Base-by-base conservation (phyloP, 2,888 invertebrate species). In the Chamaedrilus cognettii region DNA sequence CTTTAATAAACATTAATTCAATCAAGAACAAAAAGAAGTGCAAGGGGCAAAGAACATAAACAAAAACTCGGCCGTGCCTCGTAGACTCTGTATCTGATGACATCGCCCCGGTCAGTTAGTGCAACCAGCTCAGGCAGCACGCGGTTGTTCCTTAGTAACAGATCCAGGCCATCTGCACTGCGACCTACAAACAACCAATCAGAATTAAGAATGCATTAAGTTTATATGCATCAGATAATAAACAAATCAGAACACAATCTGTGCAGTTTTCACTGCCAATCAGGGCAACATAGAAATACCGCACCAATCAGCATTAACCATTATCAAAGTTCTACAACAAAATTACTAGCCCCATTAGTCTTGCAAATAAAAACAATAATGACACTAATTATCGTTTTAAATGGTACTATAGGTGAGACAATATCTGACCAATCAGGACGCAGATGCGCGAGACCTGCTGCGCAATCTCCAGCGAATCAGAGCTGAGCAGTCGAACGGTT, bases 11-110 rank as follows among this genome's bases (percentile, higher is more conserved):
- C n/a, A n/a, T n/a, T n/a, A n/a, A n/a, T n/a, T 42, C 11, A 42
- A 42, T 42, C 42, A 42, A 42, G 19, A 42, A 11, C 11, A 42
- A 42, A 42, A 42, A 42, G 19, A 42, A 42, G 11, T 42, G 11
- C 11, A 42, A 42, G 11, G 19, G 19, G 19, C 11, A 42, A 42
- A 42, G 11, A 42, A 42, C 11, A 42, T 42, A 42, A 19, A 42
- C 11, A 42, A 15, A 42, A 19, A 42, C 19, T 42, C 11, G 11
- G 11, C 19, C 19, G 28, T 52, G 89, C 89, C 86, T 91, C 90
- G 83, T 89, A 90, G 63, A 89, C 87, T 79, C 91, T 87, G 78
- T 90, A 89, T 74, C 88, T 87, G 64, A 88, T 84, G 61, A 87
- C 86, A 72, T 88, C 89, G 76, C 85, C 87, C 69, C 85, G 85